phyloP scores from a whole-genome alignment of 2,797 vertebrate species.

The Thunnus albacares region DNA sequence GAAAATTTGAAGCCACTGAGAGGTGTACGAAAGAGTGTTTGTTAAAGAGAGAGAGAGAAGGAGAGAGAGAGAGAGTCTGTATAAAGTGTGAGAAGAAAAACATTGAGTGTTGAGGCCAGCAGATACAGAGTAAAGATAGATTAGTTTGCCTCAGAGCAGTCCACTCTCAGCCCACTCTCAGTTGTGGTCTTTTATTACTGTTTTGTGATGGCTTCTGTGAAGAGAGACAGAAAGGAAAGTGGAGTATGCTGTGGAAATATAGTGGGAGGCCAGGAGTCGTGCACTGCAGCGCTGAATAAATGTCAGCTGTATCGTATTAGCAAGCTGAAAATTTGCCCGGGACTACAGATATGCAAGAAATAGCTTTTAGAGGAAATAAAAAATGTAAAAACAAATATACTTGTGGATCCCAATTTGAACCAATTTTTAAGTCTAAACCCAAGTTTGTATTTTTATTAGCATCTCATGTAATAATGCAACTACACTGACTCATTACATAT shows the following conservation, averaged over 20 bases:
- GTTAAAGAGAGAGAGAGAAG: constrained; percentile 19
- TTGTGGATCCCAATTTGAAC: background rate
- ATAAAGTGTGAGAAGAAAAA: constrained; percentile 69
- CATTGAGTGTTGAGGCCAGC: constrained; percentile 65
- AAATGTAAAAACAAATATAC: constrained; percentile 16
- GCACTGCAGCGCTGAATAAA: constrained; percentile 70
- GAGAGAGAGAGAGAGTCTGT: constrained; percentile 29
- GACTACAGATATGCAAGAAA: constrained; percentile 56
- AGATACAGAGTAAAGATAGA: constrained; percentile 79
- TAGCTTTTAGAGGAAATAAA: constrained; percentile 43
- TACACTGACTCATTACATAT: constrained; percentile 36
- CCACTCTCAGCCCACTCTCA: constrained; percentile 75
- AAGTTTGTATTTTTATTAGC: constrained; percentile 52
- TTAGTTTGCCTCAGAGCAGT: constrained; percentile 80
- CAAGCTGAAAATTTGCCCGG: constrained; percentile 46
- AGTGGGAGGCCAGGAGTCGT: constrained; percentile 70
- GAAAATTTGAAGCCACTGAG: constrained; percentile 60
- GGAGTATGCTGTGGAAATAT: constrained; percentile 64
- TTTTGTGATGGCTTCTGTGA: constrained; percentile 74
- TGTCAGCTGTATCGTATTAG: constrained; percentile 64
- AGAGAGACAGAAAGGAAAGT: constrained; percentile 68
- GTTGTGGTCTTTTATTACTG: constrained; percentile 76
- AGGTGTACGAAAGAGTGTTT: constrained; percentile 65
- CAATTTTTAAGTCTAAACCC: constrained; percentile 12
- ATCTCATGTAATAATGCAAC: constrained; percentile 23